Percentiles rank a stretch among this genome's conserved stretches.
Evolutionary conservation across 2,113 vertebrate species (phyloP).

Genomic region (Melanerpes formicivorus): DNA sequence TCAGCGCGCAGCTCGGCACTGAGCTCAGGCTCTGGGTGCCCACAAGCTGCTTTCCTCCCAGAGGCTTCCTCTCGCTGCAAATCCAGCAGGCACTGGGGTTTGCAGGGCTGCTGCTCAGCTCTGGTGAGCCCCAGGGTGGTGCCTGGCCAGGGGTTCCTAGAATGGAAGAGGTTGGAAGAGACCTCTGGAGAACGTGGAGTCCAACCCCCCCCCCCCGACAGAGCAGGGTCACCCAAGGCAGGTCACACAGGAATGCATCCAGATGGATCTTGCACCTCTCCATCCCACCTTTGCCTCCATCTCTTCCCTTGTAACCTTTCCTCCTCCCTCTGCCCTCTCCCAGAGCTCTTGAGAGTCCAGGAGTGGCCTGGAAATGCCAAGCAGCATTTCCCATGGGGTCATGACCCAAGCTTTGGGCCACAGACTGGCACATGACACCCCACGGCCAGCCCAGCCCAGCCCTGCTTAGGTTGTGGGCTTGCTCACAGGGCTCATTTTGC

Average conservation of each 20-base stretch:
- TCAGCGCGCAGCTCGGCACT: rapidly evolving
- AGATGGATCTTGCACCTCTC: not conserved
- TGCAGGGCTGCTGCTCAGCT: not conserved
- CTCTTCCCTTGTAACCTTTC: not conserved
- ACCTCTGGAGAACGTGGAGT: too few relatives aligned
- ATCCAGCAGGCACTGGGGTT: rapidly evolving
- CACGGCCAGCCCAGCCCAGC: not conserved
- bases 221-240: too few relatives aligned
- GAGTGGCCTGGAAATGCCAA: not conserved
- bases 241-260: too few relatives aligned
- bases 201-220: too few relatives aligned
- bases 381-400: not conserved
- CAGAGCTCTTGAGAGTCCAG: not conserved
- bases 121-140: not conserved
- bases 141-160: not conserved
- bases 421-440: not conserved
- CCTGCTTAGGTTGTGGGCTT: not conserved
- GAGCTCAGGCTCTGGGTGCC: not conserved
- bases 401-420: not conserved
- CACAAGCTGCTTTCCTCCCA: not conserved
- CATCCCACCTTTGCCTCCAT: rapidly evolving
- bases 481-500: rapidly evolving
- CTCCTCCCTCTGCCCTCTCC: not conserved
- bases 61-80: not conserved
- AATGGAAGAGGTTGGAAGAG: too few relatives aligned